Evolutionary conservation across 2,113 vertebrate species (phyloP).

Genomic region (Anser brachyrhynchus): DNA sequence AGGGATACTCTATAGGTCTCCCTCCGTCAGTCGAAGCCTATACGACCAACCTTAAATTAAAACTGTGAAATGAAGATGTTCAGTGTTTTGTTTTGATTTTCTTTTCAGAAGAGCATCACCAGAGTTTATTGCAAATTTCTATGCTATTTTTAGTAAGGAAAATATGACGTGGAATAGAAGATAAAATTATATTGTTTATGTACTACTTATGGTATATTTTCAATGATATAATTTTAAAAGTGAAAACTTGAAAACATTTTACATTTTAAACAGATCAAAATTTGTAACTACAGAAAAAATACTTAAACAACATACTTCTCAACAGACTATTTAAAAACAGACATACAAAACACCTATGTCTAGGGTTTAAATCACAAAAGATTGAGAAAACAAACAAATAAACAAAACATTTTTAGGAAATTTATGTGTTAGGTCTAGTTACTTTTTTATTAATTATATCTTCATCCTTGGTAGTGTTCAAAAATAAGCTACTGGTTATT

Average conservation of each 20-base stretch:
- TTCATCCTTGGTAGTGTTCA: slow-evolving; percentile 21
- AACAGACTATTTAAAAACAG: slow-evolving; percentile 32
- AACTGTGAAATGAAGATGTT: neutral
- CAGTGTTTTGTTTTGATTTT: neutral
- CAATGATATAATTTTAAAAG: slow-evolving; percentile 66
- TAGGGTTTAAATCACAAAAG: slow-evolving; percentile 56
- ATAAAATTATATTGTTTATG: slow-evolving; percentile 40
- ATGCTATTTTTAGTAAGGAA: slow-evolving; percentile 4
- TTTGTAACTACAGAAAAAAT: slow-evolving; percentile 58
- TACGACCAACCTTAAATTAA: neutral
- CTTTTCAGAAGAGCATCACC: neutral
- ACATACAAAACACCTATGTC: neutral
- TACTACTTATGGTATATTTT: slow-evolving; percentile 64
- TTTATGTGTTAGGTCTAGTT: slow-evolving; percentile 48
- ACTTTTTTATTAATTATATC: slow-evolving; percentile 62
- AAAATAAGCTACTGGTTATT: slow-evolving; percentile 34
- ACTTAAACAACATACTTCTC: slow-evolving; percentile 55
- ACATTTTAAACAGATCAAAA: slow-evolving; percentile 71
- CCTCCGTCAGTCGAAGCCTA: neutral
- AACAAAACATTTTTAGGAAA: slow-evolving; percentile 8
- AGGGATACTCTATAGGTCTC: neutral
- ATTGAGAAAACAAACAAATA: neutral
- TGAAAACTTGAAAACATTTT: slow-evolving; percentile 66
- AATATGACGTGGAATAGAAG: neutral
- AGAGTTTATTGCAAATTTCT: slow-evolving; percentile 13